A percentile compares a stretch with the other conserved stretches of the same genome.
phyloP scores from a whole-genome alignment of 1,140 invertebrate species.

The Nymphalis io region DNA sequence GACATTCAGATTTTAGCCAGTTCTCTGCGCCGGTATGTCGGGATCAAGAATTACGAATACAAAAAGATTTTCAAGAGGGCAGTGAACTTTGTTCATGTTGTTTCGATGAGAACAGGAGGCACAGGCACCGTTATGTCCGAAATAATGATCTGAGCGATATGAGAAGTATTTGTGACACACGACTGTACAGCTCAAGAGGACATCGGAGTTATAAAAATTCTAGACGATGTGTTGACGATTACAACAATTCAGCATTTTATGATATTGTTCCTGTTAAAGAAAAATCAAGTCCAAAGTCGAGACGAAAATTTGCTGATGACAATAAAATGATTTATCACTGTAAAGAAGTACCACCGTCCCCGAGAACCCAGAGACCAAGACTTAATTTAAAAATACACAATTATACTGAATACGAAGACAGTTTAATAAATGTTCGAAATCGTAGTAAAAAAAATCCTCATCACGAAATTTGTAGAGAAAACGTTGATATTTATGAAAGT shows the following conservation, averaged over 20 bases:
- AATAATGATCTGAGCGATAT: slow-evolving; percentile 50
- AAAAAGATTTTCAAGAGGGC: slow-evolving; percentile 47
- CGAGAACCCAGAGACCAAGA: slow-evolving; percentile 58
- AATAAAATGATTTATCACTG: slow-evolving; percentile 46
- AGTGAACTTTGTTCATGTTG: slow-evolving; percentile 66
- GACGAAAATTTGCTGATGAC: slow-evolving; percentile 59
- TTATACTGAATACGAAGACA: slow-evolving; percentile 52
- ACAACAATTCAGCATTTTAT: slow-evolving; percentile 63
- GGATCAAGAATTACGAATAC: slow-evolving; percentile 56
- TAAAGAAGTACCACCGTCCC: slow-evolving; percentile 73
- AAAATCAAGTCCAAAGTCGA: slow-evolving; percentile 67
- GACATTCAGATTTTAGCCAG: slow-evolving; percentile 61
- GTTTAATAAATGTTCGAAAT: slow-evolving; percentile 27
- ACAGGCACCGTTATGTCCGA: slow-evolving; percentile 30
- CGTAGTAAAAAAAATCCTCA: slow-evolving; percentile 11
- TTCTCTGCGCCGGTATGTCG: slow-evolving; percentile 69
- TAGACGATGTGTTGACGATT: slow-evolving; percentile 45
- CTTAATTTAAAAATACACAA: slow-evolving; percentile 65
- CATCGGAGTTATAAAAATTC: slow-evolving; percentile 38
- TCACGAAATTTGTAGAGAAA: slow-evolving; percentile 19
- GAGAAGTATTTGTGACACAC: slow-evolving; percentile 65
- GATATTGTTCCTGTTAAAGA: slow-evolving; percentile 72
- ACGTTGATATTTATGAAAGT: slow-evolving; percentile 13
- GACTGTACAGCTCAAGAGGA: slow-evolving; percentile 58
- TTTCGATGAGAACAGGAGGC: slow-evolving; percentile 38